Evolutionary conservation across 2,797 vertebrate species (phyloP), one percentile per base, ranked within the genome.

Genomic region (Lates japonicus): DNA sequence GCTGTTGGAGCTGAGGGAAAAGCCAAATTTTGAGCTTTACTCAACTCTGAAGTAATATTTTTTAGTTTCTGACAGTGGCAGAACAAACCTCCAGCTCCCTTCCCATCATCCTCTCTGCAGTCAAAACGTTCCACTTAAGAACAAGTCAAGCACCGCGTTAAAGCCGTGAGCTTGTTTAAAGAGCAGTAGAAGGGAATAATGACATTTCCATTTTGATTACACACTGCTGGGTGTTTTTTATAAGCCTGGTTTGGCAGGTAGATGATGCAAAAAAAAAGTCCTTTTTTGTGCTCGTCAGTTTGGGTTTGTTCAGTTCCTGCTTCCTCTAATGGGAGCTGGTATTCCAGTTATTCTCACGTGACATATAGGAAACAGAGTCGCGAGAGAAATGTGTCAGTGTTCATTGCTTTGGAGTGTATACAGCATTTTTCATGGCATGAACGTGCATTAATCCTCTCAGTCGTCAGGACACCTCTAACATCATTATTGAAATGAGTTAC

Each of bases 181-280:
- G 31, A 33, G 69, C 76, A 65, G 7, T 17, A 58, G 37, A 66
- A 60, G 58, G 12, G 49, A 86, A 87, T 81, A 78, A 84, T 51
- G 74, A 59, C 76, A 62, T 87, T 85, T 88, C 69, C 69, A 70
- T 76, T 83, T 19, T 39, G 70, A 78, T 78, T 66, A 49, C 73
- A 66, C 60, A 10, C 35, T 7, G 61, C 65, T 54, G 63, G 33
- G 3, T 49, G 51, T 42, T 46, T n/a, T 39, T 9, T 20, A 48
- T 64, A 37, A 20, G 78, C 25, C 46, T 86, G 14, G 44, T 80
- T 87, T 70, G 69, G 78, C 81, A 70, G 74, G 37, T 60, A 70
- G 69, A 75, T 39, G 70, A 70, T 58, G 69, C 74, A 51, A 64
- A 51, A 41, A 49, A 29, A 29, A 29, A 29, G 16, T 6, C 31